These are phyloP conservation scores for Semicossyphus pulcher DNA, from an alignment of 2,113 vertebrate genomes.

Conservation along the genomic window DNA sequence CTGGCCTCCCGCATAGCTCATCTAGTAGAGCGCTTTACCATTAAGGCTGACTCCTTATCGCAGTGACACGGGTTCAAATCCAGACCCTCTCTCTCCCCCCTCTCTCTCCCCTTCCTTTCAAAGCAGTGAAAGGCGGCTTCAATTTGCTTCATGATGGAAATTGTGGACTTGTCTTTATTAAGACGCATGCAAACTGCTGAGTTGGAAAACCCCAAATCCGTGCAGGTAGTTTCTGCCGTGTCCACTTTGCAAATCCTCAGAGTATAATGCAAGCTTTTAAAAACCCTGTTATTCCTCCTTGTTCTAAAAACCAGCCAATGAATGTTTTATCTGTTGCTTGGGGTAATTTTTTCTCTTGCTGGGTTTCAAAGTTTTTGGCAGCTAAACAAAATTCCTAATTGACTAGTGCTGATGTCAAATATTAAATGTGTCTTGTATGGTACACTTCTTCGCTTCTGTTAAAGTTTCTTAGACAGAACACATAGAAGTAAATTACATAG, in stretches of 20 bases:
- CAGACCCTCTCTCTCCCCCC: neutral
- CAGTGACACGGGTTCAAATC: neutral
- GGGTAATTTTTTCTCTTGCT: neutral
- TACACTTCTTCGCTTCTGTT: neutral
- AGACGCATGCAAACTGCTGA: neutral
- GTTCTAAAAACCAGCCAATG: neutral
- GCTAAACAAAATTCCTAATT: neutral
- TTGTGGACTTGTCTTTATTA: neutral
- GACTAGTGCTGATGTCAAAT: neutral
- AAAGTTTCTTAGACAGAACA: neutral
- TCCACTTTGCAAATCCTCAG: neutral
- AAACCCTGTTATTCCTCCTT: neutral
- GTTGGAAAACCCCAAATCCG: neutral
- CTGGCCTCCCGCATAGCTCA: no score
- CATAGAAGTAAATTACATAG: neutral
- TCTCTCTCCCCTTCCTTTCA: neutral
- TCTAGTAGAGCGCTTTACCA: no score
- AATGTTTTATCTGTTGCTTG: neutral
- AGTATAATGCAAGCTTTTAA: neutral
- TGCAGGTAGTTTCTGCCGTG: neutral
- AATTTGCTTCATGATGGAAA: neutral
- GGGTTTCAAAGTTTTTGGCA: no score
- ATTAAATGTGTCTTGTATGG: neutral
- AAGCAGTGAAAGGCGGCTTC: neutral
- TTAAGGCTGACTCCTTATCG: no score